Base-by-base conservation (phyloP, 2,113 vertebrate genomes). In the Ictidomys tridecemlineatus region DNA sequence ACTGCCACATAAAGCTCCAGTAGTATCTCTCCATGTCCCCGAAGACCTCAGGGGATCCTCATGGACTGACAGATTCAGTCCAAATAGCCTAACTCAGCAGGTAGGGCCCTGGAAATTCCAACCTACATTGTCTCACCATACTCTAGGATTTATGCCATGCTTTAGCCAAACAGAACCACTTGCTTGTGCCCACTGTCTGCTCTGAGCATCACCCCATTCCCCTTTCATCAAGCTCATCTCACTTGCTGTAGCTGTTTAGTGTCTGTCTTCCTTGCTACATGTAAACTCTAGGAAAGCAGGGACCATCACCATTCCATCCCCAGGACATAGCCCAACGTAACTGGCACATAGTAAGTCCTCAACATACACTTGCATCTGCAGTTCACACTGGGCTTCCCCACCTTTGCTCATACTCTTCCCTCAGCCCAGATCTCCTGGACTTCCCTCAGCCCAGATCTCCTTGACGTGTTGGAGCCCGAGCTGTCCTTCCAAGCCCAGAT, bases 341-440 rank as follows among this genome's bases (percentile, higher is more conserved):
- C 26, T 24, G 80, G 48, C 32, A 72, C 42, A 20, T 0, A 58
- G 53, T 20, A 48, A 42, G 30, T 42, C 34, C 42, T 37, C 18
- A 22, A 76, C 32, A 63, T 73, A 34, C 22, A n/a, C 65, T 65
- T 51, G 48, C 32, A 63, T 95, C 87, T 61, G 65, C n/a, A 39
- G 37, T 26, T 4, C 22, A 67, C 11, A 17, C 4, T 1, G 0
- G 5, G 9, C 28, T 70, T 48, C 65, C 32, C 28, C n/a, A 37
- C 56, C 67, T 94, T 80, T 82, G 32, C 67, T 83, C 48, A 28
- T 5, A 42, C 13, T 56, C 2, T 16, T 48, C 30, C n/a, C 8
- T 26, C 39, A 16, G 26, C 39, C 30, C 56, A 10, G 4, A 79
- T 3, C 6, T 17, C n/a, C 67, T 51, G 16, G 18, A 37, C 45